Evolutionary conservation across 2,888 invertebrate species (phyloP), one percentile per base, ranked within the genome.

Genomic region (Cheilosia grossa): DNA sequence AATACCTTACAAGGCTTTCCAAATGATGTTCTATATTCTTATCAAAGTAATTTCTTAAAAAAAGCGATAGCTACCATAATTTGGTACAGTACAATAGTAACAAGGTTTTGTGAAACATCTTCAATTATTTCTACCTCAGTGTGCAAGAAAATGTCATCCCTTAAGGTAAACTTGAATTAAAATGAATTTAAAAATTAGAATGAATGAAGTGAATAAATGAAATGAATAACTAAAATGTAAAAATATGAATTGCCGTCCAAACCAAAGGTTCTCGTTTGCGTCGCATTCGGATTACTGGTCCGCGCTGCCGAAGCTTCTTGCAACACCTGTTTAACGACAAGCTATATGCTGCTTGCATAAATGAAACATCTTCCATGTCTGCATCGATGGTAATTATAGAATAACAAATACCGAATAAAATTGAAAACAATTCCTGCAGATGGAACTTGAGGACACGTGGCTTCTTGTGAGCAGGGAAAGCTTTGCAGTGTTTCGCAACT

Each of bases 291-390:
- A 17, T 13, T 53, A 27, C 27, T 53, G 24, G 47, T 17, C 13
- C 24, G 47, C 2, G 3, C 17, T 37, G 4, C 27, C 15, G n/a
- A 42, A 13, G 42, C 15, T 47, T 6, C 19, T 2, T 47, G 47
- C 9, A 2, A 19, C 19, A 2, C 3, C 2, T 47, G 47, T 19
- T 47, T 21, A 47, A 1, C 21, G 5, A 21, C 47, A 47, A 19
- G 17, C 10, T 47, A 47, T 47, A 47, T 47, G 47, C 47, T 19
- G 47, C 47, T 47, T 47, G 47, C 19, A 47, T 47, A 7, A 47
- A 21, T 19, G 47, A 6, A 19, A 47, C 47, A n/a, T 2, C 47
- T 2, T 47, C 19, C 2, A 1, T 4, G 1, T 9, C 2, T 47
- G 47, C 3, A 9, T 3, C 7, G 47, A 47, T 47, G 47, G 44